Evolutionary conservation across 1,140 invertebrate species (phyloP).

Genomic region (Drosophila nigromelanica): DNA sequence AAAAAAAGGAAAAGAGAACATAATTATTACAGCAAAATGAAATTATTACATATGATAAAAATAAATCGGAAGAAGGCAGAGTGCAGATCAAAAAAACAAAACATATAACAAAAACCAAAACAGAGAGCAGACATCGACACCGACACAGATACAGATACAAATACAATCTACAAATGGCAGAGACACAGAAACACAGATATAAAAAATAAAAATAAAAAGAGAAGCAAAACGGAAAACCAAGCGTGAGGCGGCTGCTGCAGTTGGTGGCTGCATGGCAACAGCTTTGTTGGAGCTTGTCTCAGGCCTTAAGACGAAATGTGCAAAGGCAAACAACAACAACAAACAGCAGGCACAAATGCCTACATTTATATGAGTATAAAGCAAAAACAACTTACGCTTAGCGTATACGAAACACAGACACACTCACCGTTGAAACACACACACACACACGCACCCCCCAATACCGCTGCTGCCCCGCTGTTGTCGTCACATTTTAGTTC

Average conservation of each 20-base stretch:
- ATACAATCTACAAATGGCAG: slow-evolving; percentile 2
- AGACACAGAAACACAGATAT: slow-evolving; percentile 12
- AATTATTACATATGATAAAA: slow-evolving; percentile 21
- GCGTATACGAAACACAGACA: slow-evolving; percentile 5
- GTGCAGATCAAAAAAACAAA: neutral
- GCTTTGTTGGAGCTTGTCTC: slow-evolving; percentile 11
- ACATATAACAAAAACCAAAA: slow-evolving; percentile 1
- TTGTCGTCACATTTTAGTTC: slow-evolving; percentile 70
- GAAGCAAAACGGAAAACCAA: neutral
- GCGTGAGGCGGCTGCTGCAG: slow-evolving; percentile 23
- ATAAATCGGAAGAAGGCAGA: slow-evolving; percentile 11
- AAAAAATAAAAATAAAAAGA: neutral
- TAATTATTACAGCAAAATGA: slow-evolving; percentile 18
- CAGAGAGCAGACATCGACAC: slow-evolving; percentile 2
- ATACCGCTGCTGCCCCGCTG: slow-evolving; percentile 10
- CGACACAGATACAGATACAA: neutral
- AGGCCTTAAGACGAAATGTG: slow-evolving; percentile 11
- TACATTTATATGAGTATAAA: slow-evolving; percentile 39
- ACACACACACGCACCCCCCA: neutral
- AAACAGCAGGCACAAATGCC: neutral
- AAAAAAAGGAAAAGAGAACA: slow-evolving; percentile 5
- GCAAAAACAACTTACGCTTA: neutral
- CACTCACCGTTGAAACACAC: neutral
- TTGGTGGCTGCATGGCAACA: slow-evolving; percentile 37
- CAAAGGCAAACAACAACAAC: neutral